These are phyloP conservation scores for Hirundo rustica DNA, from an alignment of 2,797 vertebrate species.

Conservation along the genomic window DNA sequence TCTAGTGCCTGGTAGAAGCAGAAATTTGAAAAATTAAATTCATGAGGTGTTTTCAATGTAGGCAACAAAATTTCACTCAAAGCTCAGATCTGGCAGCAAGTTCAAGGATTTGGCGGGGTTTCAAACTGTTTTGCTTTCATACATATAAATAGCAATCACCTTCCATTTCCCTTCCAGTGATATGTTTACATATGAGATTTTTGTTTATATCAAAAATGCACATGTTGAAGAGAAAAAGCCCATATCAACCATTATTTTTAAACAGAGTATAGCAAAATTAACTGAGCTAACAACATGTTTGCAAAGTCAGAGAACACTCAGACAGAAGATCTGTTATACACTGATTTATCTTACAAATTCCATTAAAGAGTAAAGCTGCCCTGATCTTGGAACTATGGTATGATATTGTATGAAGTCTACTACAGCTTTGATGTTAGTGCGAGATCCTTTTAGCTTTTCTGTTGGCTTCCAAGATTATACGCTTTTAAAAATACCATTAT, in stretches of 20 bases:
- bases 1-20: not conserved
- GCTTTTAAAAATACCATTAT: not conserved
- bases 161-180: not conserved
- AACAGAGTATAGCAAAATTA: not conserved
- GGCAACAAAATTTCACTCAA: not conserved
- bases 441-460: not conserved
- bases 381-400: not conserved
- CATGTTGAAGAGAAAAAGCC: not conserved
- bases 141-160: not conserved
- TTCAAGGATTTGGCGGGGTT: not conserved
- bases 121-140: not conserved
- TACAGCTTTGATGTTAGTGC: not conserved
- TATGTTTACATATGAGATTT: not conserved
- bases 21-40: not conserved
- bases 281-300: not conserved
- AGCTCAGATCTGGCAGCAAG: not conserved
- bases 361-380: not conserved
- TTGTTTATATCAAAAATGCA: not conserved
- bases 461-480: not conserved
- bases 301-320: not conserved
- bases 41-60: rapidly evolving
- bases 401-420: not conserved
- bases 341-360: not conserved
- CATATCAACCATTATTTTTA: not conserved
- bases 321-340: not conserved